Evolutionary conservation across 2,113 vertebrate species (phyloP).

Genomic region (Hydrochoerus hydrochaeris): DNA sequence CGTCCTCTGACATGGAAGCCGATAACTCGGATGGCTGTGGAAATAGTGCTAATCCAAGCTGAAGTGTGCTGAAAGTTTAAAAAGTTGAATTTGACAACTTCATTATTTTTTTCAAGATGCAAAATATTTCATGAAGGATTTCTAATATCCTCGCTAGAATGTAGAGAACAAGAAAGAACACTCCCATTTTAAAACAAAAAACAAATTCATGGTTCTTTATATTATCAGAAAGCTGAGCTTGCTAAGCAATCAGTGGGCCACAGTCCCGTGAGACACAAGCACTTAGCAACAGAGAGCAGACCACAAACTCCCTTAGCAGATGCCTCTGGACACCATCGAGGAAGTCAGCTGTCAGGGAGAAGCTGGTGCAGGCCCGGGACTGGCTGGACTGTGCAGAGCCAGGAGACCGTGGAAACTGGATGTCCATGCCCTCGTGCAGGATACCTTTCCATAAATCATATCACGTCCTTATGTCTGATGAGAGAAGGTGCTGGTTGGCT

Average conservation of each 20-base stretch:
- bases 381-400: background rate
- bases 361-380: background rate
- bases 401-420: background rate
- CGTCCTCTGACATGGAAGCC: background rate
- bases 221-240: background rate
- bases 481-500: background rate
- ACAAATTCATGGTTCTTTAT: background rate
- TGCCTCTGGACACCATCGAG: background rate
- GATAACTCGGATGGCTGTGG: background rate
- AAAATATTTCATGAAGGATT: background rate
- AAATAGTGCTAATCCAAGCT: background rate
- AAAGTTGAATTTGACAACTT: background rate
- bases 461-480: background rate
- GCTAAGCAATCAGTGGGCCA: background rate
- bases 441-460: background rate
- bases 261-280: background rate
- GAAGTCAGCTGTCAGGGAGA: background rate
- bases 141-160: background rate
- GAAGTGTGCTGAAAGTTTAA: background rate
- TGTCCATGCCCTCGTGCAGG: background rate
- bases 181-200: background rate
- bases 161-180: background rate
- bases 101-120: background rate
- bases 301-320: background rate
- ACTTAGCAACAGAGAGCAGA: background rate